phyloP scores from a whole-genome alignment of 1,140 invertebrate species.

The Monochamus saltuarius region DNA sequence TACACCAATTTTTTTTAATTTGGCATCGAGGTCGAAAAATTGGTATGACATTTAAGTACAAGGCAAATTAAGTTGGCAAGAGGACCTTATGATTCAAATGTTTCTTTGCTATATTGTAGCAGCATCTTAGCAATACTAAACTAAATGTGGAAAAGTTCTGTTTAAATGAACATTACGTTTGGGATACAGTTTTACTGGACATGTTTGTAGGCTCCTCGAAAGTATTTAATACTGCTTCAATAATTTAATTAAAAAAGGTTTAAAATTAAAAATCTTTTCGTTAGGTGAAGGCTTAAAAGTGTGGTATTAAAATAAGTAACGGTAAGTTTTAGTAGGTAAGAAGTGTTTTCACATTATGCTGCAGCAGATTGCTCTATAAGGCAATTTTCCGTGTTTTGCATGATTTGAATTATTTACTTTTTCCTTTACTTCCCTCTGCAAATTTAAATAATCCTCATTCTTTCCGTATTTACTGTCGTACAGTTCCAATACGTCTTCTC shows the following conservation, averaged over 20 bases:
- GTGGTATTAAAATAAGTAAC: no score
- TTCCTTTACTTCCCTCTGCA: conserved; percentile 40
- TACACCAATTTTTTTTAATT: no score
- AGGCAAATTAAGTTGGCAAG: no score
- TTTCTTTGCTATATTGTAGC: no score
- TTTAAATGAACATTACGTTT: no score
- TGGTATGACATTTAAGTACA: no score
- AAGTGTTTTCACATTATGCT: conserved; percentile 41
- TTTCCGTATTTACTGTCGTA: conserved; percentile 48
- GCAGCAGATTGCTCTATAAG: conserved; percentile 48
- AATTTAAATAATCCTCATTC: conserved; percentile 42
- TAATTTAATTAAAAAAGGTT: background rate
- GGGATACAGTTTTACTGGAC: background rate
- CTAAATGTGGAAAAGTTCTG: no score
- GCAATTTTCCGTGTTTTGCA: conserved; percentile 37
- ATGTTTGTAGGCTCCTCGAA: background rate
- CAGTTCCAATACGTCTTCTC: conserved; percentile 40
- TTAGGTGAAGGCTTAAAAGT: background rate
- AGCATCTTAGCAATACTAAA: no score
- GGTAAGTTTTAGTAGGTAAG: background rate
- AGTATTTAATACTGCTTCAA: background rate
- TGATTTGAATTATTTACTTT: conserved; percentile 18
- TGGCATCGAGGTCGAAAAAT: no score
- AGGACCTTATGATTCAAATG: no score
- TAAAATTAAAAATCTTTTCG: background rate